Conservation (phyloP, 2,113 vertebrate species). For the Megaptera novaeangliae region DNA sequence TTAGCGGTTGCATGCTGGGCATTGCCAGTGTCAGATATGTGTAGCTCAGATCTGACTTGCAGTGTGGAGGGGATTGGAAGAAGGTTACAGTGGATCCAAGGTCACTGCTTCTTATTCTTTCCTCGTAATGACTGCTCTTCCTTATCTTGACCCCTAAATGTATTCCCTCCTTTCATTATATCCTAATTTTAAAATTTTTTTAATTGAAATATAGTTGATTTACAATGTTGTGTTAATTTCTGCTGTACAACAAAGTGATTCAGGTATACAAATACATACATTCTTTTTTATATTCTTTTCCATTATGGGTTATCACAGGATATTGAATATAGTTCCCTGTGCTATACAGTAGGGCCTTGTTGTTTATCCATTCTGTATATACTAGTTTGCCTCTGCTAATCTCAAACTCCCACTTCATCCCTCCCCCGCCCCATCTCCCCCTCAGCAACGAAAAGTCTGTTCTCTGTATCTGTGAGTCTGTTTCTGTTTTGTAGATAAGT, state of each 20-base stretch:
- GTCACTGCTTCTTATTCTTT: not conserved
- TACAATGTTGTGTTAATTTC: not conserved
- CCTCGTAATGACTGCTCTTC: not conserved
- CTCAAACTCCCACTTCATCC: not conserved
- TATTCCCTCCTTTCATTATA: not conserved
- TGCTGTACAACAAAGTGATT: not conserved
- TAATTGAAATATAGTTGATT: not conserved
- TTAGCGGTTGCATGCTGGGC: too few species aligned
- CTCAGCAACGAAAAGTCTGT: not conserved
- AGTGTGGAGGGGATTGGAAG: not conserved
- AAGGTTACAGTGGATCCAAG: not conserved
- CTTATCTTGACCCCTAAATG: not conserved
- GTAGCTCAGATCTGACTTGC: not conserved
- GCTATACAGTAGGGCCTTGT: not conserved
- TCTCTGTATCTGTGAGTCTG: not conserved
- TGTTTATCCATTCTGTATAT: not conserved
- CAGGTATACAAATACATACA: not conserved
- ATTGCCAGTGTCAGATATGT: not conserved
- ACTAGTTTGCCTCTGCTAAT: not conserved
- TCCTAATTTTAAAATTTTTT: not conserved
- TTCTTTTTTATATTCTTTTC: not conserved
- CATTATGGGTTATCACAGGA: not conserved
- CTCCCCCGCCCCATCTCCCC: not conserved
- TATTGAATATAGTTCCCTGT: not conserved
- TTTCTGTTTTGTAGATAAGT: not conserved